Percentiles rank a stretch among this genome's conserved stretches.
Evolutionary conservation across 2,113 vertebrate species (phyloP).

Genomic region (Phalacrocorax aristotelis): DNA sequence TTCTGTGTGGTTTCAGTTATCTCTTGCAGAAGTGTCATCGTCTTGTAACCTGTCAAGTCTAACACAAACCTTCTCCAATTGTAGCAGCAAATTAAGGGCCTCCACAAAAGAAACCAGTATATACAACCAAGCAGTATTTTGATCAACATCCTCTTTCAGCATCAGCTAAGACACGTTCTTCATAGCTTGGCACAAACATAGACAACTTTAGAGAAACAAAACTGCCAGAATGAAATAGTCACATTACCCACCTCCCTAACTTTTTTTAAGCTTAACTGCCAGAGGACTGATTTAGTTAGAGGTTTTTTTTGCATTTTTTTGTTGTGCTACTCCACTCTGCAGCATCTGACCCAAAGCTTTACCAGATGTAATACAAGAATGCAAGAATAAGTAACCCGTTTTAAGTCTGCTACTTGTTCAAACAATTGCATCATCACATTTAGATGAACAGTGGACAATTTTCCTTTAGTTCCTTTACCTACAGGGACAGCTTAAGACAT

Average conservation of each 20-base stretch:
- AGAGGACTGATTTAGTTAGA: neutral
- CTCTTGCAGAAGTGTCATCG: neutral
- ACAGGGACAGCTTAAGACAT: neutral
- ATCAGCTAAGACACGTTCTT: neutral
- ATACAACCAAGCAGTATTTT: neutral
- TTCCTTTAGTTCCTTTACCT: neutral
- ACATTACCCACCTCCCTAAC: neutral
- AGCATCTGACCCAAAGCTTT: neutral
- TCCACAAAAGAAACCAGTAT: accelerated
- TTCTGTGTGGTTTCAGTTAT: neutral
- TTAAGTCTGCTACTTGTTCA: neutral
- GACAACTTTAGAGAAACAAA: neutral
- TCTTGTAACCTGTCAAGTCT: neutral
- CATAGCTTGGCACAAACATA: neutral
- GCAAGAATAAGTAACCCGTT: neutral
- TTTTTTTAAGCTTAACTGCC: neutral
- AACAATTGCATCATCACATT: neutral
- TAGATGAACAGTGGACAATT: neutral
- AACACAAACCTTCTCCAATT: neutral
- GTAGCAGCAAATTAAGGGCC: neutral
- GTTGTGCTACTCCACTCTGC: neutral
- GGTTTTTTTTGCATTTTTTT: neutral
- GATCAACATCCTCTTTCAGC: neutral
- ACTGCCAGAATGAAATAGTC: neutral
- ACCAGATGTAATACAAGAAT: neutral